Percentiles rank a stretch among this genome's conserved stretches.
phyloP scores from a whole-genome alignment of 2,888 invertebrate genomes.

The Polymixis lichenea region DNA sequence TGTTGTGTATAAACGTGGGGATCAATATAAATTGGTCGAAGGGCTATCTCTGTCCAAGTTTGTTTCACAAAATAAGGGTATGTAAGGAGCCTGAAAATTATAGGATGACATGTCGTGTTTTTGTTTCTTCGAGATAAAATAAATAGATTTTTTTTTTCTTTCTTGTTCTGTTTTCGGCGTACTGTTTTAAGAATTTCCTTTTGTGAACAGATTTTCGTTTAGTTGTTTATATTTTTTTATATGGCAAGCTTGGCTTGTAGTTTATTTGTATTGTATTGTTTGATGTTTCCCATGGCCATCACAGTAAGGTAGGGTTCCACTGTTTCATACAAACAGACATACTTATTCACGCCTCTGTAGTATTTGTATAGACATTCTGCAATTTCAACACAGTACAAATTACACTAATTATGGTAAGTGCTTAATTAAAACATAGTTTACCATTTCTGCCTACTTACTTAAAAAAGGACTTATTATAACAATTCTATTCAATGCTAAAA shows the following conservation, averaged over 20 bases:
- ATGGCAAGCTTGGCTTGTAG: background rate
- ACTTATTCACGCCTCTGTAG: background rate
- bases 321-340: background rate
- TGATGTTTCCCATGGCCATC: background rate
- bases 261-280: background rate
- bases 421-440: background rate
- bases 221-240: slow-evolving; percentile 6
- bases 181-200: slow-evolving; percentile 52
- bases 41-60: slow-evolving; percentile 61
- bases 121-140: slow-evolving; percentile 62
- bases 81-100: slow-evolving; percentile 64
- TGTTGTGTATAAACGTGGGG: slow-evolving; percentile 10
- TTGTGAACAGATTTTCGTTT: slow-evolving; percentile 16
- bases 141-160: slow-evolving; percentile 51
- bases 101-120: slow-evolving; percentile 64
- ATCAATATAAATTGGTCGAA: slow-evolving; percentile 44
- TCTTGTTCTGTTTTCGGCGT: slow-evolving; percentile 37
- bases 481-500: background rate
- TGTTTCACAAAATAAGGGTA: slow-evolving; percentile 56
- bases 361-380: background rate
- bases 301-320: background rate
- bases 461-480: background rate
- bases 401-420: too few relatives aligned
- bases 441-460: background rate
- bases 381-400: too few relatives aligned